Conservation (phyloP, 2,888 invertebrate species). For the Leptopilina drosophilae region DNA sequence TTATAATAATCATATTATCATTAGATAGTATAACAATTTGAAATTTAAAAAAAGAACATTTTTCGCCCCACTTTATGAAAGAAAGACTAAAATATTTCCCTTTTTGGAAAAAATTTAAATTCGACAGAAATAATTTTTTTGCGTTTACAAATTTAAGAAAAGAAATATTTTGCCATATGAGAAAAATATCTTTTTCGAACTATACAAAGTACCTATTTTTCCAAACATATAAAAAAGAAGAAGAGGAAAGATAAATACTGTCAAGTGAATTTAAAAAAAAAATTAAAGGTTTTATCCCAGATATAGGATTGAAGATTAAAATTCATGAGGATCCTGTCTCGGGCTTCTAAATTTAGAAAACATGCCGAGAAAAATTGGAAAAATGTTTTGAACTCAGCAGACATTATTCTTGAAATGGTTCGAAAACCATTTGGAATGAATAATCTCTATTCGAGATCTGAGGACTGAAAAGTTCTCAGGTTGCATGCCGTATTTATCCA, state of each 20-base stretch:
- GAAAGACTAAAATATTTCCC: too few species aligned
- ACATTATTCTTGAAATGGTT: constrained; percentile 14
- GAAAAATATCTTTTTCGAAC: too few species aligned
- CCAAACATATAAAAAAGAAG: not conserved
- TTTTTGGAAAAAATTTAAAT: too few species aligned
- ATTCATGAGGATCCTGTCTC: constrained; percentile 28
- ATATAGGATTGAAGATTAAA: constrained; percentile 18
- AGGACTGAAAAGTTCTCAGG: constrained; percentile 14
- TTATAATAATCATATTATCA: too few species aligned
- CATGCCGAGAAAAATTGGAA: constrained; percentile 18
- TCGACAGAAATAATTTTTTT: too few species aligned
- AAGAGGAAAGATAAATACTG: constrained; percentile 1
- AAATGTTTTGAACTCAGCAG: constrained; percentile 19
- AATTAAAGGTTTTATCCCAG: not conserved
- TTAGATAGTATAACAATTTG: too few species aligned
- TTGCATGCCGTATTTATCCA: constrained; percentile 28
- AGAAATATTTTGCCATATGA: too few species aligned
- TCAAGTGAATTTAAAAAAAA: not conserved
- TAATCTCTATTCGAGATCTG: constrained; percentile 27
- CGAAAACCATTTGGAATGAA: constrained; percentile 33
- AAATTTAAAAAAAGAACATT: too few species aligned
- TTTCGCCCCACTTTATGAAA: too few species aligned
- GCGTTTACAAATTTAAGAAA: too few species aligned
- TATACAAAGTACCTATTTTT: not conserved
- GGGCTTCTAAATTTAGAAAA: constrained; percentile 29